Conservation (phyloP, 2,888 invertebrate species). For the Lottia gigantea region DNA sequence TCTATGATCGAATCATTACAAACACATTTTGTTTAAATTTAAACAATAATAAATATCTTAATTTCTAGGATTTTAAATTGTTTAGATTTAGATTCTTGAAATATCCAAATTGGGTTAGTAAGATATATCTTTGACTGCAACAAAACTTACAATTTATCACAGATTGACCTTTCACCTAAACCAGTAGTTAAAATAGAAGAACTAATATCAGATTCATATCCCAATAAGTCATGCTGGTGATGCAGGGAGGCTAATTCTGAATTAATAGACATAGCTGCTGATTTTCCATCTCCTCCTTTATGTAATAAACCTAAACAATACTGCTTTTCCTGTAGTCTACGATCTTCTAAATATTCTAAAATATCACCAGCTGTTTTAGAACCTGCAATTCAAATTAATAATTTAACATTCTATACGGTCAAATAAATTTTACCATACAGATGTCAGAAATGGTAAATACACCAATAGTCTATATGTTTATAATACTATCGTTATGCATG, state of each 20-base stretch:
- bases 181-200: slow-evolving; percentile 51
- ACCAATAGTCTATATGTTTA: no score
- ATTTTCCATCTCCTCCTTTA: not conserved
- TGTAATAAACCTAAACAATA: slow-evolving; percentile 8
- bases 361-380: slow-evolving; percentile 6
- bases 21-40: no score
- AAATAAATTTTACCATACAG: no score
- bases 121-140: no score
- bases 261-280: slow-evolving; percentile 14
- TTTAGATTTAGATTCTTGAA: no score
- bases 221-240: slow-evolving; percentile 42
- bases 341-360: slow-evolving; percentile 6
- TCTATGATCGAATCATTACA: no score
- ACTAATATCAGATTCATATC: slow-evolving; percentile 40
- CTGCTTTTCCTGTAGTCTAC: slow-evolving; percentile 13
- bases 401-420: no score
- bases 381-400: not conserved
- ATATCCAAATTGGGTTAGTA: no score
- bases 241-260: slow-evolving; percentile 43
- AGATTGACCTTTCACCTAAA: slow-evolving; percentile 53
- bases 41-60: no score
- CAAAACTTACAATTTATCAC: slow-evolving; percentile 11
- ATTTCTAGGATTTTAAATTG: no score
- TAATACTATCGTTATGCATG: no score
- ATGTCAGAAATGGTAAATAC: no score